Base-by-base conservation (phyloP, 92 coral and sea anemone genomes). In the Umimayanthus kanabou region DNA sequence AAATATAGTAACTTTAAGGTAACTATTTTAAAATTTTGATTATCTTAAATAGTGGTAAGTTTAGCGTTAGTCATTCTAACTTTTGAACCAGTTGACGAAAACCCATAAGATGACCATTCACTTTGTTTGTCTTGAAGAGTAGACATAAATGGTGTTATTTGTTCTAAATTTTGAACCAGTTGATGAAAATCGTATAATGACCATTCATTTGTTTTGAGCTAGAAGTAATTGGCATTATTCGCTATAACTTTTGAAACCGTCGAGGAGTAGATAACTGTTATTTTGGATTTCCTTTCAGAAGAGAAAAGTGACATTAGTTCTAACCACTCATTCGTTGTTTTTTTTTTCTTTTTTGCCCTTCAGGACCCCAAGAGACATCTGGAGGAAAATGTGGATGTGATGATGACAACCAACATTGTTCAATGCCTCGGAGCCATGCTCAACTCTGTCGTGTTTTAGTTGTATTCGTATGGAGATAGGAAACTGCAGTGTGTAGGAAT, bases 321-420 rank as follows among this genome's bases (percentile, higher is more conserved):
- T 42, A 29, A 18, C 55, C 80, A 20, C 5, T 23, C 28, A 43
- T 76, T 76, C 73, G 10, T 76, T 42, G 50, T 42, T 73, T 33
- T 75, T 20, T 28, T 81, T 25, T 55, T 82, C 76, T 29, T 28
- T 81, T 25, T 55, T 82, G 76, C n/a, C 11, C 87, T n/a, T n/a
- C 88, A 96, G 98, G 99, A 97, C 67, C 99, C 99, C 49, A 97
- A 97, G 86, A 94, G 99, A 45, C 99, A 97, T 85, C 94, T 97
- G 53, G 99, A 97, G 82, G 99, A 97, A 76, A 92, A 92, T n/a
- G 99, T 97, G 2, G 99, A 97, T 26, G 94, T 94, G 28, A 37
- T 97, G 87, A 97, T 97, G 99, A 97, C 99, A 18, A 88, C 99
- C n/a, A 95, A 97, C 73, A 97, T 97, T 6, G 98, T 97, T 0